Evolutionary conservation across 2,888 invertebrate species (phyloP).

Genomic region (Cataglyphis livida): DNA sequence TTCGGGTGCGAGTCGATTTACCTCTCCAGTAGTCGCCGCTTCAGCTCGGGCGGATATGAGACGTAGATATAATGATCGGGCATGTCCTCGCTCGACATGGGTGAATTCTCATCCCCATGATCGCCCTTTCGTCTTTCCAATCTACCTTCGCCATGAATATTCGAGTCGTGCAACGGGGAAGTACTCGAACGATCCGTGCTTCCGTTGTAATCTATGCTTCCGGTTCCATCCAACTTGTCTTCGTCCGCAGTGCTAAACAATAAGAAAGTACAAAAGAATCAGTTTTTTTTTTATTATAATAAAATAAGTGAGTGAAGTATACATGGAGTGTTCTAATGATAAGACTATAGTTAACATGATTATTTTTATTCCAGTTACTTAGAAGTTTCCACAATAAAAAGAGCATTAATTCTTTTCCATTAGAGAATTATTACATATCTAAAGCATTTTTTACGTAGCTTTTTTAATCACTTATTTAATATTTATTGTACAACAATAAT

Average conservation of each 20-base stretch:
- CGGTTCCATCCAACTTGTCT: constrained; percentile 88
- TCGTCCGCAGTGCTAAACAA: constrained; percentile 89
- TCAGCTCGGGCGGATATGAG: constrained; percentile 94
- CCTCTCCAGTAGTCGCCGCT: constrained; percentile 93
- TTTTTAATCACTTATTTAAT: neutral
- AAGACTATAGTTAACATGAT: neutral
- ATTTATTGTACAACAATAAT: constrained; percentile 14
- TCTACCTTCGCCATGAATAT: constrained; percentile 72
- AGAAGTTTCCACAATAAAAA: neutral
- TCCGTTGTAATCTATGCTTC: constrained; percentile 76
- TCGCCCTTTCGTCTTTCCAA: constrained; percentile 79
- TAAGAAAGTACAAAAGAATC: constrained; percentile 1
- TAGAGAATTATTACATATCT: neutral
- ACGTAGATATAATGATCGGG: constrained; percentile 93
- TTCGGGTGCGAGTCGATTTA: constrained; percentile 80
- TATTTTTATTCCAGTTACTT: neutral
- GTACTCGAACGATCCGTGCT: constrained; percentile 64
- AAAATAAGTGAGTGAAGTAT: neutral
- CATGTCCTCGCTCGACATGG: constrained; percentile 78
- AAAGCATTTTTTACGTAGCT: neutral
- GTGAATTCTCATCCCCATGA: constrained; percentile 74
- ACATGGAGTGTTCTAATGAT: neutral
- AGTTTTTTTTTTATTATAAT: neutral
- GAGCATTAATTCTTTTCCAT: neutral
- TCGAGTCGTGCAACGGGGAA: constrained; percentile 77